These are phyloP conservation scores for Perca flavescens DNA, from an alignment of 2,113 vertebrate genomes.

Conservation along the genomic window DNA sequence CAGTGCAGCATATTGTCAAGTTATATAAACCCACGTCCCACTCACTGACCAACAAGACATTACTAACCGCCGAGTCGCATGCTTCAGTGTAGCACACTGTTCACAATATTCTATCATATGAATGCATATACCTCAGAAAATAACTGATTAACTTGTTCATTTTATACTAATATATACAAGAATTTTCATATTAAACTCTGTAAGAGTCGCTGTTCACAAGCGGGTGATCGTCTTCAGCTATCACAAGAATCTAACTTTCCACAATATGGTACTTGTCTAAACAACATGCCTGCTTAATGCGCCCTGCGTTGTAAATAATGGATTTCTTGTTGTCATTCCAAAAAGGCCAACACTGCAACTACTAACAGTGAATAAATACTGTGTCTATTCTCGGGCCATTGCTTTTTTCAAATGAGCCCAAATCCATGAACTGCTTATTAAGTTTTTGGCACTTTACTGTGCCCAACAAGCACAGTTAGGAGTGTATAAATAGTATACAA, in stretches of 20 bases:
- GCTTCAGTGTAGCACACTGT: neutral
- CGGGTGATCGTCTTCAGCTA: neutral
- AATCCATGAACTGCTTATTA: neutral
- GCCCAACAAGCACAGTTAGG: neutral
- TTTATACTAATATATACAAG: neutral
- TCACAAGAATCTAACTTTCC: constrained; percentile 28
- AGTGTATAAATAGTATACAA: constrained; percentile 27
- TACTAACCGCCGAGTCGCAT: neutral
- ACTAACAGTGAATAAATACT: constrained; percentile 24
- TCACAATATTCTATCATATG: neutral
- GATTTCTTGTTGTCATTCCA: constrained; percentile 49
- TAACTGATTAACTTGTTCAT: neutral
- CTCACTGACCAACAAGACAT: neutral
- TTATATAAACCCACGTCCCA: neutral
- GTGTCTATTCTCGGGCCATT: constrained; percentile 8
- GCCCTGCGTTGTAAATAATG: constrained; percentile 23
- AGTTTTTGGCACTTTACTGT: constrained; percentile 28
- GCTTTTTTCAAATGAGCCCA: constrained; percentile 13
- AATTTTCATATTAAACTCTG: constrained; percentile 3
- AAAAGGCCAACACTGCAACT: constrained; percentile 19
- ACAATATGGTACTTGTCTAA: constrained; percentile 53
- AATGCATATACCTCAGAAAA: neutral
- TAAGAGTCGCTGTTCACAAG: constrained; percentile 8
- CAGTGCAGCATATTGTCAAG: neutral
- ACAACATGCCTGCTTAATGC: constrained; percentile 47